Conservation (phyloP, 2,113 vertebrate species). For the Syngnathus scovelli region DNA sequence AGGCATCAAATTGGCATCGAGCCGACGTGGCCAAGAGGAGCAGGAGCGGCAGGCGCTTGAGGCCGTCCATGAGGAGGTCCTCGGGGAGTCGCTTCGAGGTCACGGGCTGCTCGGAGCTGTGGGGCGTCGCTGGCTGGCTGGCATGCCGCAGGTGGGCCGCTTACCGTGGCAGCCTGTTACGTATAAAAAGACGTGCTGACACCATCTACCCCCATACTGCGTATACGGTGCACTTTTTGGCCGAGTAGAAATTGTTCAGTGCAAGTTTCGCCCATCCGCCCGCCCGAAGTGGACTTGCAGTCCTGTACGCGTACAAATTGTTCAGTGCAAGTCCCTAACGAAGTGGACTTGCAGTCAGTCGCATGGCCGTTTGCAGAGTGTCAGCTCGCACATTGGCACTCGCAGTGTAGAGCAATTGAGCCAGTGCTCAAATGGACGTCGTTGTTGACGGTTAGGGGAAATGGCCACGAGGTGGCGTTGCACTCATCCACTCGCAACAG, state of each 20-base stretch:
- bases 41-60: slow-evolving; percentile 61
- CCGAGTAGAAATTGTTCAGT: too few species aligned
- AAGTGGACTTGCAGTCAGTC: too few species aligned
- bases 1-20: slow-evolving; percentile 80
- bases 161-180: too few species aligned
- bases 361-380: too few species aligned
- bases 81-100: not conserved
- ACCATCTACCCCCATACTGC: too few species aligned
- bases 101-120: not conserved
- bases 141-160: too few species aligned
- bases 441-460: not conserved
- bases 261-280: too few species aligned
- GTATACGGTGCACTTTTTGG: too few species aligned
- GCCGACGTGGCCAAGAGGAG: slow-evolving; percentile 68
- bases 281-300: too few species aligned
- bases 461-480: not conserved
- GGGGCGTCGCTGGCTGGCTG: not conserved
- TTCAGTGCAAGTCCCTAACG: too few species aligned
- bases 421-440: not conserved
- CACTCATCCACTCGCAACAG: not conserved
- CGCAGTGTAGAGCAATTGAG: not conserved
- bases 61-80: slow-evolving; percentile 33
- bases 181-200: too few species aligned
- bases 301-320: too few species aligned
- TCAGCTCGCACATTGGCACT: not conserved